These are phyloP conservation scores for Platorchestia sp. DNA, from an alignment of 1,140 invertebrate genomes.

Conservation along the genomic window DNA sequence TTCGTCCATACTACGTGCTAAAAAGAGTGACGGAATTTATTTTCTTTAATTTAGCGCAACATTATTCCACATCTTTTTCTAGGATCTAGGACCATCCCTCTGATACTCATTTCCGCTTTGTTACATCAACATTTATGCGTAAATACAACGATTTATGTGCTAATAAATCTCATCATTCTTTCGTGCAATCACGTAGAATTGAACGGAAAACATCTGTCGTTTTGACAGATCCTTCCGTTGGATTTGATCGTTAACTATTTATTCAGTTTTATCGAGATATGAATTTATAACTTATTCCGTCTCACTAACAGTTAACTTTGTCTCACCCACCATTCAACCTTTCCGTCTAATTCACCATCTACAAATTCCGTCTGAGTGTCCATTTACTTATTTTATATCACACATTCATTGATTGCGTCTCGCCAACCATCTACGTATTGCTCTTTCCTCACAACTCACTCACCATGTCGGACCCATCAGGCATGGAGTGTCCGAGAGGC, in stretches of 20 bases:
- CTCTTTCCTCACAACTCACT: not conserved
- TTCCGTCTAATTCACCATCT: not conserved
- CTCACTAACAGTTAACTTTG: not conserved
- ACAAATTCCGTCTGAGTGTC: too few relatives aligned
- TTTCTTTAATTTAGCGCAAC: not conserved
- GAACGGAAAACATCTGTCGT: not conserved
- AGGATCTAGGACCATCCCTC: not conserved
- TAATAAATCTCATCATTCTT: not conserved
- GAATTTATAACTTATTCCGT: not conserved
- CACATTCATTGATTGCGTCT: too few relatives aligned
- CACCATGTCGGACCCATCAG: not conserved
- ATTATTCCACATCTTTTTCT: not conserved
- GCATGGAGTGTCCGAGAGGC: slow-evolving; percentile 63
- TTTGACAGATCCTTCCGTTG: not conserved
- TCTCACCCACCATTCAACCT: not conserved
- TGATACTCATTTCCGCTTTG: not conserved
- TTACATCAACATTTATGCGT: not conserved
- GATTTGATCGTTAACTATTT: not conserved
- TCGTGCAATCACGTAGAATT: not conserved
- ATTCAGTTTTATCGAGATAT: not conserved
- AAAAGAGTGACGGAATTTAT: too few relatives aligned
- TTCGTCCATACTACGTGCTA: too few relatives aligned
- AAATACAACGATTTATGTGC: not conserved
- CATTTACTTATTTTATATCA: too few relatives aligned
- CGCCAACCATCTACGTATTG: too few relatives aligned